Base-by-base conservation (phyloP, 2,888 invertebrate species). In the Athrips mouffetella region DNA sequence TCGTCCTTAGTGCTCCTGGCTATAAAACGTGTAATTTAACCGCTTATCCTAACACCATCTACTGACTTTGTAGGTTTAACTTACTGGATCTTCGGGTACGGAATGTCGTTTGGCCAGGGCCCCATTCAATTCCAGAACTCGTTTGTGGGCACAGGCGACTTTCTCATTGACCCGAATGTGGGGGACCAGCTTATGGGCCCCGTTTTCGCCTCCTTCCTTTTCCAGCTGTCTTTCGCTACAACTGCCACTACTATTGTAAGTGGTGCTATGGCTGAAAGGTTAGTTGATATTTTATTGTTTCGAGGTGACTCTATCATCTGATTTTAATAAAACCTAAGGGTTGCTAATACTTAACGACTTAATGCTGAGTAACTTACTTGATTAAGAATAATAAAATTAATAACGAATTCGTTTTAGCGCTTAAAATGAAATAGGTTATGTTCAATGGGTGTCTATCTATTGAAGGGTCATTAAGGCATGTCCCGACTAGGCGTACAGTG, bases 21-120 rank as follows among this genome's bases (percentile, higher is more conserved):
- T n/a, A n/a, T n/a, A n/a, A n/a, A n/a, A n/a, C n/a, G n/a, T n/a
- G n/a, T n/a, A n/a, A n/a, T n/a, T n/a, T n/a, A n/a, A n/a, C n/a
- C n/a, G n/a, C n/a, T n/a, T n/a, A n/a, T n/a, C n/a, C n/a, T n/a
- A 25, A 8, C 25, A 25, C 25, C 25, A 25, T 25, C 25, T 25
- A 25, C 25, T 25, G 4, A 4, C n/a, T 39, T 21, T 11, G 27
- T 59, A 91, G 91, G 96, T 51, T 76, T 96, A 10, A 96, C 97
- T 0, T 98, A 98, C 80, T 98, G 98, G 98, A 91, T 96, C 27
- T 96, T 98, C 71, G 98, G 98, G 0, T 98, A 95, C 76, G 97
- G 96, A 0, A 90, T 98, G 80, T 96, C 96, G 3, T 98, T 96
- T 68, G 98, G 97, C 0, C 89, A 92, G 15, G 91, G 92, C 0